Conservation (phyloP, 2,888 invertebrate genomes). For the Venustoraphidia nigricollis region DNA sequence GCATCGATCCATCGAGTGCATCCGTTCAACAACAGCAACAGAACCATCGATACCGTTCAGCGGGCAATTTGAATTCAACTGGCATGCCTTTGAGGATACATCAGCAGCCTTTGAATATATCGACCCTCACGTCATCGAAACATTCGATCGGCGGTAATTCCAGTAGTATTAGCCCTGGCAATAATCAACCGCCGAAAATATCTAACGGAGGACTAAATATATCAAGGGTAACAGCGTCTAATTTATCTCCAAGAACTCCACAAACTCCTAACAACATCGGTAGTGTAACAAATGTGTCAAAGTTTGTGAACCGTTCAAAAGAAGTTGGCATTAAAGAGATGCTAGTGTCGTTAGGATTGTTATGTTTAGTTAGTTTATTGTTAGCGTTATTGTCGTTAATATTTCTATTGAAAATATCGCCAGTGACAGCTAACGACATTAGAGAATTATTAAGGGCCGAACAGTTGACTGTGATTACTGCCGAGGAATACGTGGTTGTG, state of each 20-base stretch:
- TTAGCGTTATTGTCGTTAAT: conserved; percentile 70
- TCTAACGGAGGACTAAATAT: conserved; percentile 42
- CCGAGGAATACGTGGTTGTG: conserved; percentile 74
- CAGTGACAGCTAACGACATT: conserved; percentile 42
- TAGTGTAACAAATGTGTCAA: conserved; percentile 17
- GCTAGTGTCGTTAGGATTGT: conserved; percentile 66
- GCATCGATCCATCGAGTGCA: conserved; percentile 17
- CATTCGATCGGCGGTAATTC: conserved; percentile 42
- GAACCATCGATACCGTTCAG: conserved; percentile 20
- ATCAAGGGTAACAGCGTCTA: conserved; percentile 31
- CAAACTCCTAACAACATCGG: conserved; percentile 27
- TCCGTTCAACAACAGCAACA: background rate
- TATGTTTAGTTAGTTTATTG: conserved; percentile 73
- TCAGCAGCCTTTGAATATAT: conserved; percentile 48
- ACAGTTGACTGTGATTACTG: conserved; percentile 40
- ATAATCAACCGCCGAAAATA: conserved; percentile 23
- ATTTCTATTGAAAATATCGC: conserved; percentile 72
- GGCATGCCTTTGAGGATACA: conserved; percentile 12
- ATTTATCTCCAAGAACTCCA: conserved; percentile 20
- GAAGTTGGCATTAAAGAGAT: conserved; percentile 57
- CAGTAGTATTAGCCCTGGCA: conserved; percentile 40
- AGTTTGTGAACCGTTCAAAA: conserved; percentile 24
- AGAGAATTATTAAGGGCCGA: conserved; percentile 35
- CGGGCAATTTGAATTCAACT: background rate
- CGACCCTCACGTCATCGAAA: conserved; percentile 49